Base-by-base conservation (phyloP, 1,140 invertebrate genomes). In the Ceratosolen solmsi region DNA sequence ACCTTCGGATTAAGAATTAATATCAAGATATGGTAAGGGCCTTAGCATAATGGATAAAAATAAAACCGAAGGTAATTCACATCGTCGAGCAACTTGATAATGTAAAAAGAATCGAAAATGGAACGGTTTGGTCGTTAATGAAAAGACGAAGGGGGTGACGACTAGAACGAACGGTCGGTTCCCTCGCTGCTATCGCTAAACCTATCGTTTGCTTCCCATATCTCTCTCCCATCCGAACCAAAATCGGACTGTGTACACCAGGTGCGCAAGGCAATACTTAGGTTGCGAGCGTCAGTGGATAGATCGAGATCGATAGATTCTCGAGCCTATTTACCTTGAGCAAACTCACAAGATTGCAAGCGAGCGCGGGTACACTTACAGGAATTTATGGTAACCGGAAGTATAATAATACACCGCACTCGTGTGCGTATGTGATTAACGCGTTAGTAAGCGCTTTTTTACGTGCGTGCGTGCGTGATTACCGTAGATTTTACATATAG, bases 141-240 rank as follows among this genome's bases (percentile, higher is more conserved):
- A 82, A 73, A 70, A 74, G 22, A 63, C 68, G 5, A 8, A 46
- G n/a, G 17, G 20, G 25, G 13, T 63, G 30, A 77, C 33, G 82
- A 80, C 80, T 81, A 72, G 33, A 83, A 79, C 76, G n/a, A n/a
- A n/a, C n/a, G n/a, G n/a, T n/a, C n/a, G 82, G 84, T 83, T 65
- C 82, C 79, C 58, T 75, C 73, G 58, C 30, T 78, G 74, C 82
- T 82, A 80, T 82, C 80, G 80, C 82, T 82, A 77, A 85, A 84
- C 83, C 78, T 78, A 82, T 79, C 82, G 75, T 70, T 13, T 41
- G 49, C 27, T 49, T n/a, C 9, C 13, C 38, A n/a, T 68, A 74
- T 80, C 79, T 80, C 20, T 63, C 36, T n/a, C 36, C 33, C 36
- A 63, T 73, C 54, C 36, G 8, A 25, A 54, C 46, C 17, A 60